These are phyloP conservation scores for Petaurus breviceps DNA, from an alignment of 2,113 vertebrate species.

Conservation along the genomic window DNA sequence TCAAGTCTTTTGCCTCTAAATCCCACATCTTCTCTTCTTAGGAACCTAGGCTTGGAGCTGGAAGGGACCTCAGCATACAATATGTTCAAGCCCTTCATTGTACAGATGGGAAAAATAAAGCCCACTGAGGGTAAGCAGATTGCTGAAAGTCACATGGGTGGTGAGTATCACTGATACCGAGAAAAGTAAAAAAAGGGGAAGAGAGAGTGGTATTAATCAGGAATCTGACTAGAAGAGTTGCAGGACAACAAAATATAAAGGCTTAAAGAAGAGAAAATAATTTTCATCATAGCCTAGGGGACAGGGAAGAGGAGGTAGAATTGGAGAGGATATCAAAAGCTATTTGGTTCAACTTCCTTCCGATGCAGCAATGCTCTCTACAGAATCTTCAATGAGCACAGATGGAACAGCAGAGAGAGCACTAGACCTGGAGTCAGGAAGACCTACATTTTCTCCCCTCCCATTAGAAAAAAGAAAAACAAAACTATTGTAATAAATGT, in stretches of 20 bases:
- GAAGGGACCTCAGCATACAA: not conserved
- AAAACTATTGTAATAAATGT: not conserved
- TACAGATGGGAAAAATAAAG: not conserved
- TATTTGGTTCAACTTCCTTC: not conserved
- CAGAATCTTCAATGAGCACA: not conserved
- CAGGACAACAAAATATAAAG: not conserved
- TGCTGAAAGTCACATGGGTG: not conserved
- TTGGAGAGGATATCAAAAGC: not conserved
- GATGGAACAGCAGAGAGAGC: not conserved
- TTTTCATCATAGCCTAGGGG: not conserved
- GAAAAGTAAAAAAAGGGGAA: not conserved
- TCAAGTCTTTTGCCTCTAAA: not conserved
- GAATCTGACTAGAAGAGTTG: not conserved
- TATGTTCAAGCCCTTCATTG: not conserved
- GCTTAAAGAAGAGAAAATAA: not conserved
- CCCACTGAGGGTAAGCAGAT: not conserved
- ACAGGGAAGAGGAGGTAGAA: not conserved
- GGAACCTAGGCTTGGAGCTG: not conserved
- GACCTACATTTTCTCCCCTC: not conserved
- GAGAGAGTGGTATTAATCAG: not conserved
- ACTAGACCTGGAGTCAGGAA: not conserved
- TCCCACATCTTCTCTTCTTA: not conserved
- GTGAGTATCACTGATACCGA: not conserved
- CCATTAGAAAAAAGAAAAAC: not conserved
- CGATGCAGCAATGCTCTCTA: not conserved